Evolutionary conservation across 2,113 vertebrate species (phyloP), one percentile per base, ranked within the genome.

Genomic region (Puma concolor): DNA sequence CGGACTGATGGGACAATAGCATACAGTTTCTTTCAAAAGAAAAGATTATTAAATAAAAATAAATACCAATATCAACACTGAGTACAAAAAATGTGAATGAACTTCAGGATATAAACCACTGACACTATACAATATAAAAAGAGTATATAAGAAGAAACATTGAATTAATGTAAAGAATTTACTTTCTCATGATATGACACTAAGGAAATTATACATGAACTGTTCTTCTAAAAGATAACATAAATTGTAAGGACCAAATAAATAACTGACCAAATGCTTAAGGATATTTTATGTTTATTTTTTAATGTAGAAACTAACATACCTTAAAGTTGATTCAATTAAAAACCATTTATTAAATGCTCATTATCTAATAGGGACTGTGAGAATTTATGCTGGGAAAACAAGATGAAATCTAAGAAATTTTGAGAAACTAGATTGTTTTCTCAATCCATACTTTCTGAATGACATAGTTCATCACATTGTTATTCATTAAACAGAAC

Each of bases 371-470:
- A 77, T 31, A 81, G 31, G 10, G 25, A 54, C 5, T 36, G 0
- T 72, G 67, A 95, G n/a, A 74, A 83, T 90, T 79, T 41, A 60
- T 89, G 29, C 16, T 95, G 5, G 6, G 38, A 48, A 95, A 97
- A 89, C 86, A 91, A 77, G 19, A 69, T 82, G 23, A 77, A 95
- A 93, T 67, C 19, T 19, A 93, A 38, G 38, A 16, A 60, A 38
- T 57, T 93, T 94, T 88, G 33, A 19, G 67, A 91, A 93, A 19
- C 33, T 14, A 33, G 54, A 23, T 48, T 82, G 44, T 11, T 77
- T 96, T 93, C 38, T 94, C 69, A 85, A 38, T 60, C 21, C 14
- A 44, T 7, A 79, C 77, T 87, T 96, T 67, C 50, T 74, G 66
- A 94, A 94, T 76, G 67, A 17, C 11, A 17, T 5, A 64, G 69